Conservation (phyloP, 2,797 vertebrate genomes). For the Thripadectes ignobilis region DNA sequence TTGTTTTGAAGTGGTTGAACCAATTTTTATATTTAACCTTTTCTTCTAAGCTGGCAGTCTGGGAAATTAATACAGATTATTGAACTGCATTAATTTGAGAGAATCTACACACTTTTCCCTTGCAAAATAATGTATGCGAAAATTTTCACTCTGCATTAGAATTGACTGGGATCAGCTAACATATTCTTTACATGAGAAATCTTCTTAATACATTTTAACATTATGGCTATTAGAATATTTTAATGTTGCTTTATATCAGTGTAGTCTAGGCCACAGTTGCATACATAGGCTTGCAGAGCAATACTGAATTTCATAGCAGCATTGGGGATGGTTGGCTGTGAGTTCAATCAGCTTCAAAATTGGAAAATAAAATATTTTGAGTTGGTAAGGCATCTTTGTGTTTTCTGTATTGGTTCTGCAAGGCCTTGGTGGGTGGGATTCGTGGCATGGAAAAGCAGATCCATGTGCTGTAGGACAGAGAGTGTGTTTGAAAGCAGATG, state of each 20-base stretch:
- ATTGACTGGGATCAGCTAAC: background rate
- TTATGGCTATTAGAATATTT: background rate
- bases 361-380: background rate
- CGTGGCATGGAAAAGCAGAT: background rate
- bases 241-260: background rate
- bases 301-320: background rate
- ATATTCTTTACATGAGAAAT: background rate
- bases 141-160: background rate
- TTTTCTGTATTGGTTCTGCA: background rate
- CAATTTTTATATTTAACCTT: background rate
- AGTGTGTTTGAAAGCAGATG: background rate
- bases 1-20: background rate
- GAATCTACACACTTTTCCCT: background rate
- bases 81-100: background rate
- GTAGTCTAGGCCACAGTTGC: background rate
- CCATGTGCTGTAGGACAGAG: rapidly evolving
- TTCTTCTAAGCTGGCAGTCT: background rate
- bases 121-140: background rate
- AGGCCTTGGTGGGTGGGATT: background rate
- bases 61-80: background rate
- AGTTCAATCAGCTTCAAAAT: background rate
- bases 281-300: background rate
- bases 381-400: background rate
- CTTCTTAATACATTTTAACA: background rate
- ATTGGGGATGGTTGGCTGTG: background rate